Evolutionary conservation across 2,888 invertebrate species (phyloP), one percentile per base, ranked within the genome.

Genomic region (Phyllotreta cruciferae): DNA sequence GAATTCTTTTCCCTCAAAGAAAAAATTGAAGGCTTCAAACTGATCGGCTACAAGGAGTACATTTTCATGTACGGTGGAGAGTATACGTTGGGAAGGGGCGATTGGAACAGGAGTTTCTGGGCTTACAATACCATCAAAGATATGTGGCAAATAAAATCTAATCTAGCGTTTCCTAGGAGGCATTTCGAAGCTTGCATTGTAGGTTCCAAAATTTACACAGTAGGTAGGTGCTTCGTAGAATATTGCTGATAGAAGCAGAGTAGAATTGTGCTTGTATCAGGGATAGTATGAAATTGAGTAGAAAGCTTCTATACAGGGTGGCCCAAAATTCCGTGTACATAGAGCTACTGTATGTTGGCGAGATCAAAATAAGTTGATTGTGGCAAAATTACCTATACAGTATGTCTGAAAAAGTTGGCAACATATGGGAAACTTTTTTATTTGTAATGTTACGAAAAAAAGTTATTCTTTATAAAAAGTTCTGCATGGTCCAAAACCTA

Each of bases 21-120:
- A 34, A 67, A 67, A 50, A 67, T 79, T 13, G 70, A 68, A 37
- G 80, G 79, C 9, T 77, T 70, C 63, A 70, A 73, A 55, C 44
- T 80, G 5, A 38, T 76, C 5, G 75, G 76, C 1, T 77, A 80
- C 67, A 80, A 79, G 68, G 74, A 77, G 62, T 75, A 73, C 56
- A 68, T 80, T 56, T 76, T 77, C 62, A 64, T 81, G 37, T 78
- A 77, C 64, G 81, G 81, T 9, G 81, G 81, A 7, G 79, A 81
- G 70, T 74, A 70, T 66, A 50, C 66, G 7, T 67, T 79, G 14
- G 80, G 80, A 6, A 71, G 66, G 58, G 78, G 79, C 0, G 64
- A 74, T 52, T 81, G 80, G 80, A 80, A 80, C 67, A 62, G 56
- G 6, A 76, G 76, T 67, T 71, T 80, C 60, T 79, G 77, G 79